Percentiles rank a stretch among this genome's conserved stretches.
Conservation (phyloP, 2,113 vertebrate genomes). For the Ellobius talpinus region DNA sequence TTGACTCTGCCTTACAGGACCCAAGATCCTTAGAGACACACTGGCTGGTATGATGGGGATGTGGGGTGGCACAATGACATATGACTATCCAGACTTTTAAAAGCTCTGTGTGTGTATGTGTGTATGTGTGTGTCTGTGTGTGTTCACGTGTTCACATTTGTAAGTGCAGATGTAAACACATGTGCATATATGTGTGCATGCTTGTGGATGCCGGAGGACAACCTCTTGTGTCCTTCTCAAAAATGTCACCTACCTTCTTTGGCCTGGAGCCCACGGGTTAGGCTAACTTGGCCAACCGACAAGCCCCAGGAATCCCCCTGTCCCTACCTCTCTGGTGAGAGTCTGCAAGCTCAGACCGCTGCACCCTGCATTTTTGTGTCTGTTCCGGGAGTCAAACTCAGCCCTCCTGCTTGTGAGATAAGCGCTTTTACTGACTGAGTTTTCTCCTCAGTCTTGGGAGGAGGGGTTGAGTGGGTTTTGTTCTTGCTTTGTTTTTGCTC, state of each 20-base stretch:
- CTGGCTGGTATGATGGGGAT: too few species aligned
- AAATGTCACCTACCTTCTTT: background rate
- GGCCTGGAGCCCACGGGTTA: background rate
- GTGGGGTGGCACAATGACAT: background rate
- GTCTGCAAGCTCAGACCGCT: too few species aligned
- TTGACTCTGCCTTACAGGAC: background rate
- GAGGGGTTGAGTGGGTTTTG: background rate
- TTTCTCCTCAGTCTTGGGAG: background rate
- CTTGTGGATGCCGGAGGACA: background rate
- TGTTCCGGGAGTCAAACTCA: background rate
- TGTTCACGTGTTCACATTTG: background rate
- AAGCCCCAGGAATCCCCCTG: background rate
- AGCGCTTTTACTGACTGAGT: background rate
- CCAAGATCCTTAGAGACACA: rapidly evolving
- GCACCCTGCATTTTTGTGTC: background rate
- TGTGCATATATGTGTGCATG: background rate
- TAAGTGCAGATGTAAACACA: background rate
- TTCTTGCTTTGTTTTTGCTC: background rate
- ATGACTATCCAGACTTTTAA: background rate
- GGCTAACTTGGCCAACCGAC: background rate
- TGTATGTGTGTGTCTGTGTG: background rate
- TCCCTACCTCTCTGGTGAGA: background rate
- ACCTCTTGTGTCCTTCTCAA: background rate
- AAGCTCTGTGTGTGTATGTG: background rate
- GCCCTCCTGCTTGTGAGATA: background rate